Base-by-base conservation (phyloP, 2,888 invertebrate genomes). In the Agrenia bidenticulata region DNA sequence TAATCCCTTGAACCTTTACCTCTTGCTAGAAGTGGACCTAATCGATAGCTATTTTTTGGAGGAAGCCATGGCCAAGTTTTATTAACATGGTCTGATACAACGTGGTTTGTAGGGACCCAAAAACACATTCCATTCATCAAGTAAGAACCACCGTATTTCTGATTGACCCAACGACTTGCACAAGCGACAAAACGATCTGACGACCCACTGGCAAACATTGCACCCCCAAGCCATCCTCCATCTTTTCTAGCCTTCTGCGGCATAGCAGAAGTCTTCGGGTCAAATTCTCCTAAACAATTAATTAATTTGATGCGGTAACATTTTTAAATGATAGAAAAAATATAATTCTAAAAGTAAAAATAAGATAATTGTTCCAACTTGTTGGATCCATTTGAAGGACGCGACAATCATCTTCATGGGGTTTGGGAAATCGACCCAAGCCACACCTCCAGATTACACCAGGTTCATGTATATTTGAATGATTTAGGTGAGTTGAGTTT, bases 391-490 rank as follows among this genome's bases (percentile, higher is more conserved):
- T 79, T 2, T 80, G 73, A 58, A 79, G 80, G 4, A 80, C 80
- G 51, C 67, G 71, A 77, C 83, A 83, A n/a, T 69, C 73, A 7
- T 67, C 74, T 7, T 66, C 61, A 27, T 27, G 49, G 2, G 59
- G 51, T 19, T 50, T 39, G 13, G 42, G 26, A 11, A 79, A 70
- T 2, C 78, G 77, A 64, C 49, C 54, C 11, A 70, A 45, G 1
- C 66, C 55, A 64, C 85, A 85, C 41, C 81, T 80, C 77, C 83
- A 84, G n/a, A 83, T 80, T 17, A 82, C 81, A n/a, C 85, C 85
- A 2, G 84, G 82, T 77, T 85, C 82, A 53, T 78, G 78, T 1
- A 82, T 75, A 49, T 78, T 74, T 1, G 78, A 73, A 64, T 82
- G 81, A 2, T 77, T 72, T 53, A 78, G 77, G 51, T 80, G 73